Evolutionary conservation across 2,888 invertebrate species (phyloP), one percentile per base, ranked within the genome.

Genomic region (Stenoptilia bipunctidactyla): DNA sequence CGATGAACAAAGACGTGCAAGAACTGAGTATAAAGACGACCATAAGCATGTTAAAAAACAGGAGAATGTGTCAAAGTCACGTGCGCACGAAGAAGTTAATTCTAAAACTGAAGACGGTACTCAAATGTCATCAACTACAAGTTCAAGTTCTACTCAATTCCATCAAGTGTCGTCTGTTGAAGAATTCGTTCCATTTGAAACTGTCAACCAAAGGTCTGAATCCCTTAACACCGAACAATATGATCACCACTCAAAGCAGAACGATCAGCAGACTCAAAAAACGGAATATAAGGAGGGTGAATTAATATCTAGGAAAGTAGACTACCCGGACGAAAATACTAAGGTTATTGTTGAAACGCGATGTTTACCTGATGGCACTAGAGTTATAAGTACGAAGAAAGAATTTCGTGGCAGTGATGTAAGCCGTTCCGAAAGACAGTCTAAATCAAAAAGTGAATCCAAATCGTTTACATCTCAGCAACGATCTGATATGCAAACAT

Each of bases 271-370:
- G 40, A 65, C 42, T 44, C 49, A 61, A 30, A 27, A 61, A 5
- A 61, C 39, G 39, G 63, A 63, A 40, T 52, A 51, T 37, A 66
- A 65, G 27, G 58, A 57, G 10, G 87, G 86, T 35, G 86, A 85
- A 51, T 68, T 87, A 42, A 82, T 86, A 10, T 87, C 88, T 4
- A 82, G 85, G 41, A 86, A 86, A 42, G 75, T 88, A 39, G 86
- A 88, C 52, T 86, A 89, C 63, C 86, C 88, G 38, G 89, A 90
- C 59, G 86, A 90, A 43, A 87, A 87, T 63, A 88, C 90, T 34
- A 87, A 88, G 70, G 86, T 89, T 46, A 85, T 88, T 5, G 88
- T 88, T 10, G 90, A 91, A 52, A 90, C 89, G 0, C 86, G 88
- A 49, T 86, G 87, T 37, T 66, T 90, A 34, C 87, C 88, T 1